phyloP scores from a whole-genome alignment of 1,140 invertebrate species.

The Berghia stephanieae region DNA sequence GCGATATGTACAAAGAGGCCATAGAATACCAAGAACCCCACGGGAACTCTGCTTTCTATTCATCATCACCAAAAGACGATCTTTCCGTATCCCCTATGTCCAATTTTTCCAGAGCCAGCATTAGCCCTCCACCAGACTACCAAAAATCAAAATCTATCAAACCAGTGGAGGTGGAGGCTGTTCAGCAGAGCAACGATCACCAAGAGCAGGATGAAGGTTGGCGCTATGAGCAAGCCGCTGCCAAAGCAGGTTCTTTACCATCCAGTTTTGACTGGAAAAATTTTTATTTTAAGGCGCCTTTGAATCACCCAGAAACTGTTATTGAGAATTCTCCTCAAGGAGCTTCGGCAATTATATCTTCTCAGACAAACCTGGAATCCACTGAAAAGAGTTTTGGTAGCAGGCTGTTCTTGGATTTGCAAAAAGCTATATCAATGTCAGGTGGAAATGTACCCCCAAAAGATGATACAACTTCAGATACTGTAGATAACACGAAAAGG shows the following conservation, averaged over 20 bases:
- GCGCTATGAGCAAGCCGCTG: neutral
- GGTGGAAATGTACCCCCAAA: too few relatives aligned
- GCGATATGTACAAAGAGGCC: neutral
- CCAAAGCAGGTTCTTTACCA: conserved; percentile 32
- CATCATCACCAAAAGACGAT: conserved; percentile 16
- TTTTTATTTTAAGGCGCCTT: conserved; percentile 28
- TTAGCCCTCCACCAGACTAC: conserved; percentile 18
- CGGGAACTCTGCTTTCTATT: neutral
- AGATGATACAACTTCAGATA: too few relatives aligned
- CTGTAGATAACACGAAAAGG: neutral
- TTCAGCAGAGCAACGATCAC: too few relatives aligned
- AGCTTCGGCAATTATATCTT: neutral
- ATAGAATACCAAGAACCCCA: neutral
- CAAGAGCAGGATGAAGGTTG: neutral
- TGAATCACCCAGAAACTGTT: too few relatives aligned
- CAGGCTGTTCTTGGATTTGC: neutral
- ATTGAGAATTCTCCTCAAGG: conserved; percentile 5
- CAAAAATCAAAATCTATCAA: too few relatives aligned
- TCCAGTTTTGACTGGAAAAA: conserved; percentile 37
- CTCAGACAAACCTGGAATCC: neutral
- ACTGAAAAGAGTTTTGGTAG: neutral
- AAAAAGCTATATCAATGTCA: too few relatives aligned
- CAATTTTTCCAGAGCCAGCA: conserved; percentile 34
- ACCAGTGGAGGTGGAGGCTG: too few relatives aligned
- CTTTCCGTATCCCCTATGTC: conserved; percentile 33